Evolutionary conservation across 2,113 vertebrate genomes (phyloP), one percentile per base, ranked within the genome.

Genomic region (Balaenoptera acutorostrata): DNA sequence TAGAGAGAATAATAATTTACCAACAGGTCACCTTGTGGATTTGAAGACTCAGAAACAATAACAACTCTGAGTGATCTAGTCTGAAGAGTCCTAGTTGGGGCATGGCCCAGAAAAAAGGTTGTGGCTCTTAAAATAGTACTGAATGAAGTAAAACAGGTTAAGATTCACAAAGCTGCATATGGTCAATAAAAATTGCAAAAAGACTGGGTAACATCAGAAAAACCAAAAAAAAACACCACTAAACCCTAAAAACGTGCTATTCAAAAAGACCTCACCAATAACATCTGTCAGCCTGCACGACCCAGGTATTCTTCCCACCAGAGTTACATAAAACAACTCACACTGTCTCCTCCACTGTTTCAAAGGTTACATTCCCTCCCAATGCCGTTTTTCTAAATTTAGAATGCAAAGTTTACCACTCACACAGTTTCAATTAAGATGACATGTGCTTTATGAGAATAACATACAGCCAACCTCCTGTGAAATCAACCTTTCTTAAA

Each of bases 381-480:
- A 74, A 31, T 7, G 71, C 41, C 3, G 27, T 7, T 27, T 75
- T 92, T 96, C 96, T 97, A 96, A 98, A 94, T 88, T 97, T 95
- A 96, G 96, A 93, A 82, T 2, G 77, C 57, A 33, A 87, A 90
- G 46, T 85, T 93, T 71, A 52, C 94, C 80, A 63, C 77, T 88
- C 46, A 68, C 49, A 68, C 31, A 90, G 57, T 88, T 96, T 92
- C 95, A 68, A 77, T 96, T 92, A 97, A 88, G 92, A 95, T 55
- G 96, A 93, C 94, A 94, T 71, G 49, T 68, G 71, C 55, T 94
- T 93, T 93, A 96, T 90, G 92, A 85, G 93, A 96, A 95, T 94
- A 98, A 90, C 97, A 96, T 33, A n/a, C 59, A 71, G 59, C 36
- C 90, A 77, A 23, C 27, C 36, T 61, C 93, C 72, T 84, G 83